Evolutionary conservation across 2,113 vertebrate genomes (phyloP), one percentile per base, ranked within the genome.

Genomic region (Tiliqua scincoides): DNA sequence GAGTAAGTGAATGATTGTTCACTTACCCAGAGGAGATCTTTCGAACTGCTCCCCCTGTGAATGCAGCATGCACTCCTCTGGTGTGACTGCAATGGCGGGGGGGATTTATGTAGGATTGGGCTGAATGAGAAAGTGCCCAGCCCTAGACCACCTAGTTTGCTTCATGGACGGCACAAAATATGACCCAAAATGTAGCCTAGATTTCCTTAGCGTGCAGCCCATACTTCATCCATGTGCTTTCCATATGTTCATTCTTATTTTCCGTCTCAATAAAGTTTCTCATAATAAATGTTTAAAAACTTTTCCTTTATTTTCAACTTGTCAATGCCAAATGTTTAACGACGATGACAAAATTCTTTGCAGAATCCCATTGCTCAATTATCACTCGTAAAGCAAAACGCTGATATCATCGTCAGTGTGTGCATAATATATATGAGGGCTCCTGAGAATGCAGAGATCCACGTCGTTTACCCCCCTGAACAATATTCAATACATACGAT

Each of bases 391-490:
- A 63, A 2, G 27, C 30, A 0, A 32, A 85, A 75, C 7, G 21
- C 11, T 17, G 35, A 3, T 40, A 0, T 3, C 74, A 30, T 6
- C 32, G 71, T 0, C 12, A n/a, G 18, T 27, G 12, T 18, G 6
- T 1, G 35, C 1, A 14, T 54, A 84, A 85, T n/a, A 2, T n/a
- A 2, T 6, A 76, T 1, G 0, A 72, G 14, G 0, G 52, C 23
- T 80, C 72, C 80, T 63, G 30, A 89, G 61, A 86, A 85, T 74
- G 61, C 5, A 18, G 30, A 79, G 75, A 77, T 48, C 32, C 2
- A 74, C 25, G 23, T 40, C 17, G 63, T 88, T 90, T 85, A 30
- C 40, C 57, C 88, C n/a, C 17, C 84, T 88, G 21, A 68, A 85
- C 84, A 65, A 18, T 10, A 73, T 40, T 93, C 14, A 72, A 61